These are phyloP conservation scores for Trissonchulus sp. DNA, from an alignment of 2,888 invertebrate species.

Conservation along the genomic window DNA sequence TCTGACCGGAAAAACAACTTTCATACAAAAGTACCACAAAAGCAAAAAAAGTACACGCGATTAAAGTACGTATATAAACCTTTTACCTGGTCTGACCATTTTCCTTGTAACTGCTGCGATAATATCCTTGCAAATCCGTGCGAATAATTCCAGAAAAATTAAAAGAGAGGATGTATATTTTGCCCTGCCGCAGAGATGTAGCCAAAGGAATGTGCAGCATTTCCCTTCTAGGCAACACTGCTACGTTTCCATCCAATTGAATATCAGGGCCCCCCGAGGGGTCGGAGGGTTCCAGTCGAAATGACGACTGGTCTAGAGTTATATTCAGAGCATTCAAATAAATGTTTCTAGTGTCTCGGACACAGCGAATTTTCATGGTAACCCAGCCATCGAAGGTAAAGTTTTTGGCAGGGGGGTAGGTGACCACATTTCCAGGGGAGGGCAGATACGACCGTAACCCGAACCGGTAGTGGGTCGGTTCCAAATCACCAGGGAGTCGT, in stretches of 20 bases:
- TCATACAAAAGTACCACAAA: too few relatives aligned
- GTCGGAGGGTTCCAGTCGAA: background rate
- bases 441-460: background rate
- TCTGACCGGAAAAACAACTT: too few relatives aligned
- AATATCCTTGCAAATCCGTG: slow-evolving; percentile 2
- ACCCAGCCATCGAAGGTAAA: slow-evolving; percentile 9
- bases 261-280: background rate
- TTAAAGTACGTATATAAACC: too few relatives aligned
- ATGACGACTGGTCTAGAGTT: background rate
- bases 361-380: background rate
- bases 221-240: background rate
- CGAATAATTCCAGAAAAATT: background rate
- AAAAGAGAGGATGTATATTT: background rate
- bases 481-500: background rate
- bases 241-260: background rate
- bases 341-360: background rate
- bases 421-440: background rate
- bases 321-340: background rate
- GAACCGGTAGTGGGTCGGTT: background rate
- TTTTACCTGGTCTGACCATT: background rate
- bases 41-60: too few relatives aligned
- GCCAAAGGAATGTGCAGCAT: background rate
- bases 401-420: background rate
- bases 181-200: background rate
- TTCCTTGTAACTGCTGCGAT: slow-evolving; percentile 2